Percentiles rank a stretch among this genome's conserved stretches.
phyloP scores from a whole-genome alignment of 2,797 vertebrate genomes.

The Mormyrus hasselquistii region DNA sequence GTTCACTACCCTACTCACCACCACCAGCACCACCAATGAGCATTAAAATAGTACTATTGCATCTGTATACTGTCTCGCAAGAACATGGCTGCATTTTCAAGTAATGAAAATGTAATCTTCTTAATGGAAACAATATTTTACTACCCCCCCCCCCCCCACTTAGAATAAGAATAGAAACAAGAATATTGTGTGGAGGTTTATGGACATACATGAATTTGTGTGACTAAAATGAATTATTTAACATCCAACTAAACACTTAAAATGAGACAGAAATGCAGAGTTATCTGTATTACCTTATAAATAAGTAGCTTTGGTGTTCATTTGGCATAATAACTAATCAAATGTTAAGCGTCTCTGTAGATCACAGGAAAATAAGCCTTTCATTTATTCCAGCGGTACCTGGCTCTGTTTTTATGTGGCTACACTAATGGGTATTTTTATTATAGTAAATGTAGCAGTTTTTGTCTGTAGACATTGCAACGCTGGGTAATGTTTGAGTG shows the following conservation, averaged over 20 bases:
- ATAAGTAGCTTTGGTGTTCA: background rate
- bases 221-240: background rate
- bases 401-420: conserved; percentile 1
- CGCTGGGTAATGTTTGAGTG: conserved; percentile 3
- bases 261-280: background rate
- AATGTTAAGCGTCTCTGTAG: background rate
- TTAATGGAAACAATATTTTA: background rate
- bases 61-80: background rate
- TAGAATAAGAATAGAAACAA: background rate
- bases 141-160: background rate
- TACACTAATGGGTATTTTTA: conserved; percentile 23
- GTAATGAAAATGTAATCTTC: background rate
- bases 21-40: background rate
- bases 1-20: background rate
- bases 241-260: background rate
- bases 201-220: background rate
- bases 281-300: background rate
- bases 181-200: background rate
- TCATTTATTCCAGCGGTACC: conserved; percentile 9
- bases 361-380: conserved; percentile 10
- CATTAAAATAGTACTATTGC: background rate
- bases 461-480: background rate
- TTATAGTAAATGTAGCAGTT: conserved; percentile 1
- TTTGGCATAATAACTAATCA: background rate
- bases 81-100: background rate